phyloP scores from a whole-genome alignment of 2,797 vertebrate genomes.

The Pelobates cultripes region DNA sequence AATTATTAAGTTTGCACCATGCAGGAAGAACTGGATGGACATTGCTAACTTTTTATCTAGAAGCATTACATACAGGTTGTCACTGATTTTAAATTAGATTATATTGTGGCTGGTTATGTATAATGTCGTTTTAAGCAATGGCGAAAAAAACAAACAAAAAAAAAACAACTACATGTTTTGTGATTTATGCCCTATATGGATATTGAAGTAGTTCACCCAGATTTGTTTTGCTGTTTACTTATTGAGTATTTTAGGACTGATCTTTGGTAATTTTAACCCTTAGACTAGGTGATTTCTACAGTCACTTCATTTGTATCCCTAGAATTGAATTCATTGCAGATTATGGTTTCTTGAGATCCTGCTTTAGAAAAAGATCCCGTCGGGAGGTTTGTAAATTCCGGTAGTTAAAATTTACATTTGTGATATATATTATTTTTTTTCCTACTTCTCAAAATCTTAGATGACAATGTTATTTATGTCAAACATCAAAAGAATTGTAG shows the following conservation, averaged over 20 bases:
- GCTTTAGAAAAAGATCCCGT: background rate
- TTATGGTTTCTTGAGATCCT: background rate
- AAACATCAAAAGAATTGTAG: background rate
- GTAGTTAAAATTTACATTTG: background rate
- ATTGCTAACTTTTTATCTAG: constrained; percentile 3
- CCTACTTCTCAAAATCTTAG: too few relatives aligned
- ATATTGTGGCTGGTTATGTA: constrained; percentile 32
- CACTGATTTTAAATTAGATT: constrained; percentile 24
- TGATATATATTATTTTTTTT: background rate
- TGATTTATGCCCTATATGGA: constrained; percentile 32
- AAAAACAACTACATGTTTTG: constrained; percentile 15
- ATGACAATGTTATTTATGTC: background rate
- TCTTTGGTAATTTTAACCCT: constrained; percentile 30
- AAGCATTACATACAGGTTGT: background rate
- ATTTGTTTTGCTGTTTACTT: constrained; percentile 41
- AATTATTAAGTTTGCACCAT: constrained; percentile 1
- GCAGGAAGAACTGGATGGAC: constrained; percentile 4
- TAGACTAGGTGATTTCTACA: background rate
- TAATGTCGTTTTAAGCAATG: constrained; percentile 28
- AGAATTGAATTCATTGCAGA: background rate
- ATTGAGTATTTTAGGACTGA: constrained; percentile 20
- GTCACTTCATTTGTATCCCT: background rate
- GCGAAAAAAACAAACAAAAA: background rate
- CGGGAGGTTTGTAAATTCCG: background rate
- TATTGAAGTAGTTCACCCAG: constrained; percentile 10